Evolutionary conservation across 2,797 vertebrate species (phyloP), one percentile per base, ranked within the genome.

Genomic region (Alectoris magna): DNA sequence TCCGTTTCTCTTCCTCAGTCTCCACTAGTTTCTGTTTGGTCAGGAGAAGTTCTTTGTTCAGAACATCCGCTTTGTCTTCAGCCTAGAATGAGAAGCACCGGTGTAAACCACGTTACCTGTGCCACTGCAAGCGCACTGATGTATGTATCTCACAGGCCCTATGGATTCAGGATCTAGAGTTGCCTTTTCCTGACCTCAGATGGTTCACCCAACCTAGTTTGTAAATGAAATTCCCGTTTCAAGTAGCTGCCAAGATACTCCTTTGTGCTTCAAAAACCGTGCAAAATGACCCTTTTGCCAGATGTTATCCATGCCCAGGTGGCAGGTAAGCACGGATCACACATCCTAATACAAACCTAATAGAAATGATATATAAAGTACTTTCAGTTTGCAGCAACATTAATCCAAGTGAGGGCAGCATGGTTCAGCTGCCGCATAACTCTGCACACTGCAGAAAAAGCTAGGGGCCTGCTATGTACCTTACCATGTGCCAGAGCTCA

Each of bases 31-130:
- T 98, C 94, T 99, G 99, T 79, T 99, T 99, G 75, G 99, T 99
- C 97, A 99, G 96, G 79, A 99, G 98, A 82, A 99, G 98, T 94
- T 99, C 99, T 96, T 99, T 99, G 97, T 99, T 99, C 97, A 99
- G 79, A 78, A 99, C 98, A 63, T 99, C 99, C 0, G 99, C 99
- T 96, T 99, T 99, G 97, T 99, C 99, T 97, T 99, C 99, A 10
- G 98, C 99, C 99, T 99, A 96, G 41, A 84, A 84, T 34, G 56
- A 91, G 68, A 80, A 74, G 55, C 0, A 3, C 4, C 22, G 14
- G 49, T 58, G 59, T 73, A 38, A 81, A 64, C n/a, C 23, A 48
- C 5, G 9, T 38, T 44, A 14, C 1, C 60, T 56, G 56, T 41
- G 71, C 63, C 60, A 39, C 9, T 7, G 36, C 48, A 84, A 53